phyloP scores from a whole-genome alignment of 1,140 invertebrate species.

The Nephotettix cincticeps region DNA sequence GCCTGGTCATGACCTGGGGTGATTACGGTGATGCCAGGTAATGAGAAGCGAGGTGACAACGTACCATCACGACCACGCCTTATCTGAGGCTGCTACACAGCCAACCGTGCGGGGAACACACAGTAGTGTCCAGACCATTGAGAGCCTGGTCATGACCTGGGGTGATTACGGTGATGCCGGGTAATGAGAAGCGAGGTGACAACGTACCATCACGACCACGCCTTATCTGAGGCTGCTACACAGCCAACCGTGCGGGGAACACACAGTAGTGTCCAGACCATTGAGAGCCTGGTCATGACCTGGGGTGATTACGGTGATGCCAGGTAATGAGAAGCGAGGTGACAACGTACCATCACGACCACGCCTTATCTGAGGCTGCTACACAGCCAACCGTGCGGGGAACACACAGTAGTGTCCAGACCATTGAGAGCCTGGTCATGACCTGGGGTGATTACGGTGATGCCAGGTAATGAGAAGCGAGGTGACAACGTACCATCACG shows the following conservation, averaged over 20 bases:
- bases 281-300: not conserved
- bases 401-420: too few relatives aligned
- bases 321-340: conserved; percentile 1
- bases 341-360: not conserved
- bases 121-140: too few relatives aligned
- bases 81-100: too few relatives aligned
- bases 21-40: too few relatives aligned
- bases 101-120: too few relatives aligned
- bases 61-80: too few relatives aligned
- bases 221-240: too few relatives aligned
- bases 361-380: too few relatives aligned
- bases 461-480: not conserved
- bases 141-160: conserved; percentile 1
- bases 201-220: not conserved
- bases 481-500: not conserved
- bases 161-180: not conserved
- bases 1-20: too few relatives aligned
- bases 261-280: too few relatives aligned
- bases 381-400: too few relatives aligned
- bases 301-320: not conserved
- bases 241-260: too few relatives aligned
- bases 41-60: not conserved
- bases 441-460: not conserved
- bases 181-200: conserved; percentile 9
- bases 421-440: not conserved